These are phyloP conservation scores for Drosophila mercatorum DNA, from an alignment of 2,888 invertebrate genomes.

Conservation along the genomic window DNA sequence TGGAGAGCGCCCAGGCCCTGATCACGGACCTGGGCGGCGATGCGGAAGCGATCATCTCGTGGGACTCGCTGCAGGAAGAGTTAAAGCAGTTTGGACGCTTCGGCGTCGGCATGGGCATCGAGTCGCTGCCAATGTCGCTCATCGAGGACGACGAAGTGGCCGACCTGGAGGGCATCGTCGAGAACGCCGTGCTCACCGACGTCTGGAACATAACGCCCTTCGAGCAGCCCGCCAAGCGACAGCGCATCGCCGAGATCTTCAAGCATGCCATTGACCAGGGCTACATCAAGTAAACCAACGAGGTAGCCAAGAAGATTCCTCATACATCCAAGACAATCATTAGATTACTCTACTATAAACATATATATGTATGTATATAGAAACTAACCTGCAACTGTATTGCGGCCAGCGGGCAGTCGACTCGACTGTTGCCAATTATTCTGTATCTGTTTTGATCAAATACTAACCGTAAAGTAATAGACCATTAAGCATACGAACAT, in stretches of 20 bases:
- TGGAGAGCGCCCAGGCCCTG: constrained; percentile 86
- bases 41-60: constrained; percentile 85
- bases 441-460: constrained; percentile 21
- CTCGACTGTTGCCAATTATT: neutral
- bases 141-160: constrained; percentile 86
- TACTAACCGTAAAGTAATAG: constrained; percentile 21
- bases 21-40: constrained; percentile 87
- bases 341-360: no score
- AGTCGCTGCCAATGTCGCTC: constrained; percentile 86
- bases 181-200: constrained; percentile 85
- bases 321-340: constrained; percentile 1
- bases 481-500: neutral
- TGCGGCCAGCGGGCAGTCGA: neutral
- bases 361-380: neutral
- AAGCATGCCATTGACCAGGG: constrained; percentile 88
- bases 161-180: constrained; percentile 85
- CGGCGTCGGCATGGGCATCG: constrained; percentile 86
- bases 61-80: constrained; percentile 82
- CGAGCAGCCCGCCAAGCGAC: constrained; percentile 86
- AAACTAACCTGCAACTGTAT: constrained; percentile 3
- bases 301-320: neutral
- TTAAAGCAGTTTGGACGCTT: constrained; percentile 85
- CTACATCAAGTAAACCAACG: constrained; percentile 82
- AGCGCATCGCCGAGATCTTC: constrained; percentile 87
- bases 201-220: constrained; percentile 88